These are phyloP conservation scores for Aegithalos caudatus DNA, from an alignment of 2,113 vertebrate species.

Conservation along the genomic window DNA sequence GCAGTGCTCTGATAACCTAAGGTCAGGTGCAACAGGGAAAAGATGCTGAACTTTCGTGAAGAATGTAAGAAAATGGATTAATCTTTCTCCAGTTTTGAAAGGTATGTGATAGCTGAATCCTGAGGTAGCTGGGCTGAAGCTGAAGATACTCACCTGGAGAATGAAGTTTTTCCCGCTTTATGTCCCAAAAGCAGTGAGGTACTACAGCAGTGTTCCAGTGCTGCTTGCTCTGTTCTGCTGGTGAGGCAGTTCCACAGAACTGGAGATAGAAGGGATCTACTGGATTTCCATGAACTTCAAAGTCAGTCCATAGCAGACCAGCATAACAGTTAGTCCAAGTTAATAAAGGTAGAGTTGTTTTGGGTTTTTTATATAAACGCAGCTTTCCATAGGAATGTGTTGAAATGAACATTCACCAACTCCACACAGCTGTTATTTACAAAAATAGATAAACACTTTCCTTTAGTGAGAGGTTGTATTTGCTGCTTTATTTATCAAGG, in stretches of 20 bases:
- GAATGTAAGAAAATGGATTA: background rate
- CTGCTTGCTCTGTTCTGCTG: background rate
- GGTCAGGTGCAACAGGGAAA: background rate
- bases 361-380: accelerated
- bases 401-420: slow-evolving; percentile 9
- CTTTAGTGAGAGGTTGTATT: background rate
- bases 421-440: slow-evolving; percentile 47
- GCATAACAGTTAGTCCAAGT: background rate
- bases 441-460: slow-evolving; percentile 27
- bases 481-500: slow-evolving; percentile 15
- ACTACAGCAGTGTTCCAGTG: background rate
- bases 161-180: background rate
- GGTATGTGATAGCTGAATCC: background rate
- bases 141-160: background rate
- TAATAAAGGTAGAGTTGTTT: background rate
- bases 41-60: background rate
- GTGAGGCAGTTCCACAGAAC: background rate
- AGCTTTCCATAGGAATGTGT: background rate
- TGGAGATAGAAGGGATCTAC: background rate
- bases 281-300: background rate
- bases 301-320: background rate
- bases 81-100: background rate
- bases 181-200: background rate
- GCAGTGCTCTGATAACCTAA: background rate
- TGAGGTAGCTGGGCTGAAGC: background rate